Conservation (phyloP, 2,888 invertebrate genomes). For the Linyphia triangularis region DNA sequence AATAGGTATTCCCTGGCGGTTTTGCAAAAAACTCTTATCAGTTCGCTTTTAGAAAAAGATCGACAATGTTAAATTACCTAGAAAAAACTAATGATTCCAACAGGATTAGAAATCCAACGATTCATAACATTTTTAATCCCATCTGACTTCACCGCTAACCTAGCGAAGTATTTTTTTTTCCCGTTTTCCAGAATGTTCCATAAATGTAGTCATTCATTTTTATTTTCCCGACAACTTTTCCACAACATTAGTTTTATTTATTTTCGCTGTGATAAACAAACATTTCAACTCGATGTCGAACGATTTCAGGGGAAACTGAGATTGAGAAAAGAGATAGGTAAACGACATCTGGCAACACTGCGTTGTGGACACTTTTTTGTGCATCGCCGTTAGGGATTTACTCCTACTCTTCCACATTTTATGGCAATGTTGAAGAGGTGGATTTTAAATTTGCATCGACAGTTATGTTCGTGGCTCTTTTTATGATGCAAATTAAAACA, state of each 20-base stretch:
- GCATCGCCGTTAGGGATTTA: neutral
- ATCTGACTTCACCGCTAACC: conserved; percentile 1
- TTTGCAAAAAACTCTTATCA: neutral
- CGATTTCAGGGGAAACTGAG: neutral
- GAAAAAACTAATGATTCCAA: conserved; percentile 35
- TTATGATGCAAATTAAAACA: conserved; percentile 42
- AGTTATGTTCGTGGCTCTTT: conserved; percentile 38
- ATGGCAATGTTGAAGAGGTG: neutral
- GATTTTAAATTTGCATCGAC: conserved; percentile 12
- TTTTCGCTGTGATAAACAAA: conserved; percentile 54
- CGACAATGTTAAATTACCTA: conserved; percentile 4
- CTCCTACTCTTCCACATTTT: conserved; percentile 4
- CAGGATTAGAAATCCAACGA: conserved; percentile 40
- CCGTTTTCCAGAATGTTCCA: conserved; percentile 1
- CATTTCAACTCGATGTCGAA: conserved; percentile 27
- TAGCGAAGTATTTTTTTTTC: conserved; percentile 1
- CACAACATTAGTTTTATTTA: conserved; percentile 65
- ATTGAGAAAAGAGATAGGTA: conserved; percentile 27
- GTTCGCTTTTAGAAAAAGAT: neutral
- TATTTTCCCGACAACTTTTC: conserved; percentile 41
- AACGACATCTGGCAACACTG: conserved; percentile 28
- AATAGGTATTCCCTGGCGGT: neutral
- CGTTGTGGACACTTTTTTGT: neutral
- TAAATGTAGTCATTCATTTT: conserved; percentile 29
- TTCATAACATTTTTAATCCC: conserved; percentile 56